A percentile compares a stretch with the other conserved stretches of the same genome.
phyloP scores from a whole-genome alignment of 2,888 invertebrate genomes.

The Drosophila mettleri region DNA sequence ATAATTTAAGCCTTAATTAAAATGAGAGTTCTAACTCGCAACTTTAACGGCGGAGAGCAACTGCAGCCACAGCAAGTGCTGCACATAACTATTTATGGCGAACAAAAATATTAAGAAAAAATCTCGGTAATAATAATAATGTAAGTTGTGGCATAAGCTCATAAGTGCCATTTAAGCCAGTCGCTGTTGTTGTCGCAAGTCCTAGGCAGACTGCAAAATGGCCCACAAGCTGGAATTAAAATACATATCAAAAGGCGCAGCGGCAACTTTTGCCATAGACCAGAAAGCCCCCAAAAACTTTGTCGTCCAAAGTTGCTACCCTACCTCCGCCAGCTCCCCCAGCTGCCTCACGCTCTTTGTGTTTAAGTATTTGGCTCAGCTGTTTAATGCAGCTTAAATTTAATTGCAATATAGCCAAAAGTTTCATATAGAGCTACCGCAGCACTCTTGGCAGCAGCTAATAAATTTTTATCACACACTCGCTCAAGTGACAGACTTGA shows the following conservation, averaged over 20 bases:
- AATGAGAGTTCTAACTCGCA: slow-evolving; percentile 40
- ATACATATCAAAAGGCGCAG: slow-evolving; percentile 78
- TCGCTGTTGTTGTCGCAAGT: slow-evolving; percentile 51
- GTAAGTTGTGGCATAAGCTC: slow-evolving; percentile 80
- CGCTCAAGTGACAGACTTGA: slow-evolving; percentile 50
- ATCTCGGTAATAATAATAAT: slow-evolving; percentile 78
- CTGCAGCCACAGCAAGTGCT: slow-evolving; percentile 41
- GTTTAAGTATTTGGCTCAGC: slow-evolving; percentile 46
- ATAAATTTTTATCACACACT: slow-evolving; percentile 76
- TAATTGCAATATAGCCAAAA: slow-evolving; percentile 80
- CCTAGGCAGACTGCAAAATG: slow-evolving; percentile 65
- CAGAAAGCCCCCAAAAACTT: slow-evolving; percentile 69
- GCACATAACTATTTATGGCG: slow-evolving; percentile 74
- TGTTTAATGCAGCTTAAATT: slow-evolving; percentile 82
- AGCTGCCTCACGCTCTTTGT: not conserved
- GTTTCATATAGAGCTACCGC: slow-evolving; percentile 47
- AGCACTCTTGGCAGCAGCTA: slow-evolving; percentile 31
- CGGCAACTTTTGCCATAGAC: slow-evolving; percentile 73
- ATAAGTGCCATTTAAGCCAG: slow-evolving; percentile 81
- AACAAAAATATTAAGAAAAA: slow-evolving; percentile 53
- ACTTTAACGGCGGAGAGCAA: slow-evolving; percentile 6
- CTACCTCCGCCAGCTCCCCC: slow-evolving; percentile 10
- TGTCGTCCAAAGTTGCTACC: slow-evolving; percentile 63
- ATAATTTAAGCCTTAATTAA: slow-evolving; percentile 71
- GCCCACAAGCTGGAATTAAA: slow-evolving; percentile 75